Evolutionary conservation across 1,140 invertebrate species (phyloP), one percentile per base, ranked within the genome.

Genomic region (Radopholus similis): DNA sequence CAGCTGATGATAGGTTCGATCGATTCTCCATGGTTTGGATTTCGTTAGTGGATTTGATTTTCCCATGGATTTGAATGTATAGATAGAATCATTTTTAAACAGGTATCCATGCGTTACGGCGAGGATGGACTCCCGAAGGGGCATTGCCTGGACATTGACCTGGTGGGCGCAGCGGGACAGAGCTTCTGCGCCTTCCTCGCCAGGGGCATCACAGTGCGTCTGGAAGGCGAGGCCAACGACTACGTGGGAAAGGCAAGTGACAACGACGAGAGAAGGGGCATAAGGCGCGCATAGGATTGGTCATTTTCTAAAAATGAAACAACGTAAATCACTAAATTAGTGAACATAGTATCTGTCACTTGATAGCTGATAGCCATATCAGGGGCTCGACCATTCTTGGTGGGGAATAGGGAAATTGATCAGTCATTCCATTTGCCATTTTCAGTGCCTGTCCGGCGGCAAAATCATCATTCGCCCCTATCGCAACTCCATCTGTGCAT

Each of bases 121-220:
- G 93, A 97, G 74, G 85, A 86, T 34, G 95, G 95, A 44, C 84
- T 98, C 26, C 91, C 93, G 8, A 87, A 89, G 1, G 87, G 85
- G 40, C 88, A 89, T 70, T 89, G 88, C 69, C 92, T 98, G 65
- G 89, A 91, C 72, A 90, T 99, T 40, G 88, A 87, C 54, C 84
- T 97, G 35, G 90, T 85, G 68, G 95, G 95, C 8, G 94, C 92
- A n/a, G 95, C 94, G 30, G 95, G 95, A 34, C 95, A 99, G 85
- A 97, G 93, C 82, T 97, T 99, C 85, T 93, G 95, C 84, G 94
- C 95, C n/a, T 99, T 98, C 85, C 84, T 98, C 68, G 89, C 90
- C 0, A 90, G 89, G 67, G 95, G 95, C 34, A 87, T 97, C 65
- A 89, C 89, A 71, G 89, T 96, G 1, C 91, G 88, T 11, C 86